phyloP scores from a whole-genome alignment of 2,113 vertebrate species.

The Heteronetta atricapilla region DNA sequence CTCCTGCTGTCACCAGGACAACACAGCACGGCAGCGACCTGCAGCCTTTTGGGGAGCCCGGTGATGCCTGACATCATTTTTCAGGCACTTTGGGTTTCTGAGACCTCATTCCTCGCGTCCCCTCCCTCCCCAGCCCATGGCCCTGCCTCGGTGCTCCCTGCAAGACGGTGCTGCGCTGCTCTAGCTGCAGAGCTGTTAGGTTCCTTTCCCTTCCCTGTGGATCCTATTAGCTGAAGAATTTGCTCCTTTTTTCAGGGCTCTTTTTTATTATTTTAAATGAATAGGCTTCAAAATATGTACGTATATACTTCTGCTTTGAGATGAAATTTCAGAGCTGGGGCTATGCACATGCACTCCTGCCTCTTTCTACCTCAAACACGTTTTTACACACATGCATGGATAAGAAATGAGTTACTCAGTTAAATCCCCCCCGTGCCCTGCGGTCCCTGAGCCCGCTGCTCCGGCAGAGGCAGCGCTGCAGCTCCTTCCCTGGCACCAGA shows the following conservation, averaged over 20 bases:
- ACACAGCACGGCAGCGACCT: background rate
- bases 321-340: background rate
- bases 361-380: background rate
- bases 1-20: background rate
- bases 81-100: background rate
- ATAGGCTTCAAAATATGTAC: conserved; percentile 11
- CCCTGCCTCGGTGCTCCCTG: background rate
- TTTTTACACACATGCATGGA: background rate
- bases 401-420: background rate
- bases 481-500: background rate
- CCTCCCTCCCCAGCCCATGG: background rate
- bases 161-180: background rate
- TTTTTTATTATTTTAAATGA: conserved; percentile 53
- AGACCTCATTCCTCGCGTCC: background rate
- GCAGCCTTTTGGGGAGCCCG: background rate
- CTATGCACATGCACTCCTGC: background rate
- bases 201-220: conserved; percentile 53
- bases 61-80: background rate
- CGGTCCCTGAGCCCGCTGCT: background rate
- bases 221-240: conserved; percentile 62
- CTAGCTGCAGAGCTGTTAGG: conserved; percentile 22
- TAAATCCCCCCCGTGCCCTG: background rate
- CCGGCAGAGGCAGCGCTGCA: rapidly evolving
- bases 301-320: background rate
- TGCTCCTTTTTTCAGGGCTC: conserved; percentile 11